phyloP scores from a whole-genome alignment of 2,888 invertebrate genomes.

The Parnassius smintheus region DNA sequence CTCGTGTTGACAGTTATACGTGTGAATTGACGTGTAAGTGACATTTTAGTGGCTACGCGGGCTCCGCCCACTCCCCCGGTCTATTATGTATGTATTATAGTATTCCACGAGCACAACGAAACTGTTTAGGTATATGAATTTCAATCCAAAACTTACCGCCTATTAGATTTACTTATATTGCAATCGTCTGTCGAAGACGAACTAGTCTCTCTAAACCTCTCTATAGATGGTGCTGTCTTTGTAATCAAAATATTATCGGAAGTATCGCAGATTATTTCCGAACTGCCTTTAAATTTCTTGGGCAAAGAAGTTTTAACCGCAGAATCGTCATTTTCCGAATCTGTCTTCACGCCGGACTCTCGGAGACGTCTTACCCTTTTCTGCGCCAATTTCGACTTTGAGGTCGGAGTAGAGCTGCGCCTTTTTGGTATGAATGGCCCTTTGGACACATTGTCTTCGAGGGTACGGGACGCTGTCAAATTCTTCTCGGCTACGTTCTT shows the following conservation, averaged over 20 bases:
- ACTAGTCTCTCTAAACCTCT: conserved; percentile 53
- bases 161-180: neutral
- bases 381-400: conserved; percentile 37
- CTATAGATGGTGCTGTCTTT: conserved; percentile 70
- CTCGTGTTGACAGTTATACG: too few species aligned
- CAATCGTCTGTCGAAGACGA: conserved; percentile 55
- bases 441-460: conserved; percentile 56
- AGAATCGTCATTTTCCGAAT: conserved; percentile 62
- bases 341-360: conserved; percentile 58
- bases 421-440: conserved; percentile 55
- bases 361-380: conserved; percentile 52
- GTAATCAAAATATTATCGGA: conserved; percentile 64
- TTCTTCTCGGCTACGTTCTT: conserved; percentile 34
- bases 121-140: too few species aligned
- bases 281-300: conserved; percentile 29
- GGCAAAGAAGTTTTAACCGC: conserved; percentile 32
- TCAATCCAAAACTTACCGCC: conserved; percentile 12
- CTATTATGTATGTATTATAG: too few species aligned
- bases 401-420: conserved; percentile 59
- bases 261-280: conserved; percentile 56
- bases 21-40: too few species aligned
- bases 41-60: too few species aligned
- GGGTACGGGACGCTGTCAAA: conserved; percentile 34
- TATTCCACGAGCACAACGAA: too few species aligned
- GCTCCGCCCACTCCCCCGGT: too few species aligned